phyloP scores from a whole-genome alignment of 1,140 invertebrate species.

The Tetragnatha versicolor region DNA sequence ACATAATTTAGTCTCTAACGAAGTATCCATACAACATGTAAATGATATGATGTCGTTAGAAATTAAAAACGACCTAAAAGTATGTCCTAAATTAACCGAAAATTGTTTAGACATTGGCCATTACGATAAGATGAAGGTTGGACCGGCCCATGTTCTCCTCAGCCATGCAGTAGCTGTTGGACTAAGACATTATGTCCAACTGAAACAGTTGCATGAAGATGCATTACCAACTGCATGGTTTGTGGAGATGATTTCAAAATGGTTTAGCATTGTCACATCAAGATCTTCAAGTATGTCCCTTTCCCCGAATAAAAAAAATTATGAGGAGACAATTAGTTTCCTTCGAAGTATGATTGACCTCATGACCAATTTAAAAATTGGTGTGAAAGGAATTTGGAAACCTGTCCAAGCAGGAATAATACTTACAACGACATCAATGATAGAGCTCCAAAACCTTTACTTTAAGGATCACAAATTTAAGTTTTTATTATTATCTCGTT shows the following conservation, averaged over 20 bases:
- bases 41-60: background rate
- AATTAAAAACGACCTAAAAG: background rate
- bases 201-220: background rate
- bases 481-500: background rate
- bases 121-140: conserved; percentile 21
- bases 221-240: conserved; percentile 1
- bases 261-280: background rate
- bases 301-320: background rate
- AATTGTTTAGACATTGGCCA: background rate
- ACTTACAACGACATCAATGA: background rate
- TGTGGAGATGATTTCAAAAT: background rate
- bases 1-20: background rate
- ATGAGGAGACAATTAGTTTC: background rate
- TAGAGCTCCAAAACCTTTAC: background rate
- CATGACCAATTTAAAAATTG: background rate
- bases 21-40: background rate
- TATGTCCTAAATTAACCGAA: background rate
- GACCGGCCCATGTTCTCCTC: background rate
- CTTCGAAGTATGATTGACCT: background rate
- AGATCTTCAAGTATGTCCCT: background rate
- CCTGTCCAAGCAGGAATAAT: conserved; percentile 11
- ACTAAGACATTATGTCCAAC: background rate
- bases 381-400: background rate
- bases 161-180: background rate
- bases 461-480: background rate